Percentiles rank a stretch among this genome's conserved stretches.
Evolutionary conservation across 2,888 invertebrate species (phyloP).

Genomic region (Spodoptera exigua): DNA sequence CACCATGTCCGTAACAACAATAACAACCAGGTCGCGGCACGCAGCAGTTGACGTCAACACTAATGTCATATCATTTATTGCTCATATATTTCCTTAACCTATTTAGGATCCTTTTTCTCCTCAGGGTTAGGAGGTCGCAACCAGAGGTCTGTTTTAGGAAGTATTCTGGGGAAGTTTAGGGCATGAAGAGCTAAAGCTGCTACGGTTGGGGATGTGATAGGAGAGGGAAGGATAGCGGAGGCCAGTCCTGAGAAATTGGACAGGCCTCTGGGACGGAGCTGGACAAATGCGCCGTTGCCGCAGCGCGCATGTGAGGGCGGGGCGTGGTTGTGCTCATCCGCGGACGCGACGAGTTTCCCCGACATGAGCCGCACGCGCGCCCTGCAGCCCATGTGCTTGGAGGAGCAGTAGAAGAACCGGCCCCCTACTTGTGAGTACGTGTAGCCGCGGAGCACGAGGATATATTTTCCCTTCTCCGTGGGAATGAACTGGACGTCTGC

Average conservation of each 20-base stretch:
- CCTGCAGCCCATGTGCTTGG: slow-evolving; percentile 85
- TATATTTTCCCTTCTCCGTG: slow-evolving; percentile 86
- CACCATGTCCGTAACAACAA: slow-evolving; percentile 22
- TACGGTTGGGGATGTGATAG: slow-evolving; percentile 72
- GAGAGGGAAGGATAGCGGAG: slow-evolving; percentile 70
- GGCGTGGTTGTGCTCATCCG: slow-evolving; percentile 83
- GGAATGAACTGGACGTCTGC: slow-evolving; percentile 86
- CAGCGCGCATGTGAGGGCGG: slow-evolving; percentile 86
- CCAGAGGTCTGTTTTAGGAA: slow-evolving; percentile 85
- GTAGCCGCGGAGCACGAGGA: slow-evolving; percentile 83
- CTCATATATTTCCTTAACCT: slow-evolving; percentile 29
- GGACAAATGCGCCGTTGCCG: slow-evolving; percentile 85
- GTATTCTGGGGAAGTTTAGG: slow-evolving; percentile 79
- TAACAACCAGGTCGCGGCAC: slow-evolving; percentile 11
- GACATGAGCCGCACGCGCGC: slow-evolving; percentile 80
- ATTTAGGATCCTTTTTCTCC: slow-evolving; percentile 74
- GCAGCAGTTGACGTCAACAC: slow-evolving; percentile 29
- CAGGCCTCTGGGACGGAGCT: slow-evolving; percentile 76
- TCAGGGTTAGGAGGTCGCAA: slow-evolving; percentile 73
- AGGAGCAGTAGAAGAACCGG: slow-evolving; percentile 86
- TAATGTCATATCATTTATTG: slow-evolving; percentile 40
- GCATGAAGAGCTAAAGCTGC: slow-evolving; percentile 79
- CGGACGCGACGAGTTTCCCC: slow-evolving; percentile 81
- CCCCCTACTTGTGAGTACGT: slow-evolving; percentile 87
- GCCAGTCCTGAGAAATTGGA: slow-evolving; percentile 55